Conservation (phyloP, 2,113 vertebrate genomes). For the Cyprinus carpio region DNA sequence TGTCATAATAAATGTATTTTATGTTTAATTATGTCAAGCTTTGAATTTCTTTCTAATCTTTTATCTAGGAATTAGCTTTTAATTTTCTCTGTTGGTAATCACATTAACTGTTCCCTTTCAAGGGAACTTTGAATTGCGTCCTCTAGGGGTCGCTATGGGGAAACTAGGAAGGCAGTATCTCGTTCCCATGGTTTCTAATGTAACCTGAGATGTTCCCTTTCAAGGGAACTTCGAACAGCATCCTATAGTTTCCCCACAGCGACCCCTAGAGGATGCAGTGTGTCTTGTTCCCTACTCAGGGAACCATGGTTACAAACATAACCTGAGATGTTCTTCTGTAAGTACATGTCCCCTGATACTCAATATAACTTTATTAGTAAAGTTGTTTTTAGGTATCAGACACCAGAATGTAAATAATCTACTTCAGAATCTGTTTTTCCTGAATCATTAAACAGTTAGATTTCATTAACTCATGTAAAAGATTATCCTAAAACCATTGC, state of each 20-base stretch:
- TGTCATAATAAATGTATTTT: background rate
- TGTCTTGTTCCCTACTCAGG: too few relatives aligned
- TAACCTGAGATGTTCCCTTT: too few relatives aligned
- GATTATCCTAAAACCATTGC: background rate
- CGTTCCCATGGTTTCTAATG: too few relatives aligned
- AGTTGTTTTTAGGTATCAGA: background rate
- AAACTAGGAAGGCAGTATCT: too few relatives aligned
- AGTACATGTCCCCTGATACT: background rate
- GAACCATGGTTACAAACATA: too few relatives aligned
- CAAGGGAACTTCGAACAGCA: too few relatives aligned
- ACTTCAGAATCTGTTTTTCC: background rate
- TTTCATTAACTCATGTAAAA: background rate
- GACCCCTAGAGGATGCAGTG: too few relatives aligned
- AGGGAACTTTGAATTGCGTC: too few relatives aligned
- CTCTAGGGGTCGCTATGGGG: too few relatives aligned
- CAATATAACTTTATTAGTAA: background rate
- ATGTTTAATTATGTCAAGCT: background rate
- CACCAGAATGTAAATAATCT: slow-evolving; percentile 18
- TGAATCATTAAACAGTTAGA: background rate
- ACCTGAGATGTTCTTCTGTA: background rate
- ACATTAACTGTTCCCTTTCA: background rate
- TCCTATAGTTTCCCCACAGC: too few relatives aligned
- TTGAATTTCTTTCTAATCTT: background rate
- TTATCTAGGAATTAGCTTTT: background rate
- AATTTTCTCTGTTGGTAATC: background rate